A percentile compares a stretch with the other conserved stretches of the same genome.
phyloP scores from a whole-genome alignment of 2,113 vertebrate genomes.

The Laterallus jamaicensis region DNA sequence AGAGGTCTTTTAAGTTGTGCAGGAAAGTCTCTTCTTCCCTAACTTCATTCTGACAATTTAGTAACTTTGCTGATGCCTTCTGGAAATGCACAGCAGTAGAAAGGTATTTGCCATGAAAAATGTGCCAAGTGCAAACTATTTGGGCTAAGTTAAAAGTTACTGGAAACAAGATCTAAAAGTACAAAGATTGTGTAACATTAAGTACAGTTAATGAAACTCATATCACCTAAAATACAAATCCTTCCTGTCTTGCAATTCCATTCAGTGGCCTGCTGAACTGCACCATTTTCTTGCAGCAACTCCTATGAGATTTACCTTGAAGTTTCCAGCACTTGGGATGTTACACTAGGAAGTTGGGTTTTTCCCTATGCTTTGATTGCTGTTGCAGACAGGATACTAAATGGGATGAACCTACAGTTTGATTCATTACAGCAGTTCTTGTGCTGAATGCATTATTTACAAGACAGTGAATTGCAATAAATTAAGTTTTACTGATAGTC shows the following conservation, averaged over 20 bases:
- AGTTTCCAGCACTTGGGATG: not conserved
- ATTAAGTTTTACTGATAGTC: not conserved
- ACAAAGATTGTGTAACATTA: not conserved
- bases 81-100: not conserved
- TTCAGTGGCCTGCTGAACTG: not conserved
- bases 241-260: not conserved
- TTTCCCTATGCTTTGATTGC: not conserved
- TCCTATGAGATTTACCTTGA: not conserved
- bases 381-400: not conserved
- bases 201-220: not conserved
- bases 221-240: not conserved
- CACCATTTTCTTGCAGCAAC: not conserved
- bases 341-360: not conserved
- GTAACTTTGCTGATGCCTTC: not conserved
- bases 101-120: not conserved
- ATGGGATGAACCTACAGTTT: not conserved
- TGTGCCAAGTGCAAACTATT: not conserved
- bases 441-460: not conserved
- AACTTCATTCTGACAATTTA: not conserved
- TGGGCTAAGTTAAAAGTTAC: not conserved
- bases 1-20: not conserved
- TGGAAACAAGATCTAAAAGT: not conserved
- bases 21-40: not conserved
- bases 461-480: not conserved
- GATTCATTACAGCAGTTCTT: not conserved